Evolutionary conservation across 1,140 invertebrate genomes (phyloP).

Genomic region (Scaptomyza graminum): DNA sequence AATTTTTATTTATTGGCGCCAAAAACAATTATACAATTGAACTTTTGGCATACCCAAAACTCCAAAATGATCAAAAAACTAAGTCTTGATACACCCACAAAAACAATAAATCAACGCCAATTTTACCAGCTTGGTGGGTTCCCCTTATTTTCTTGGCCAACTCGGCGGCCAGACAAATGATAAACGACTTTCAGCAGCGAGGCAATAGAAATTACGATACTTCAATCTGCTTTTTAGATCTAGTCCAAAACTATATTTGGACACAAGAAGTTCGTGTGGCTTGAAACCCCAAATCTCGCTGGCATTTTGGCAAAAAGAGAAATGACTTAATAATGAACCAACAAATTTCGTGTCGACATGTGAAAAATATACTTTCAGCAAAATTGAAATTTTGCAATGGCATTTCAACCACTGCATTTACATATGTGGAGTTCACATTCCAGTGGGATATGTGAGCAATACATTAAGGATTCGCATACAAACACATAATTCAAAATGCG

Average conservation of each 20-base stretch:
- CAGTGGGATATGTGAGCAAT: neutral
- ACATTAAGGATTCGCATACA: neutral
- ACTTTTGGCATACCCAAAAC: slow-evolving; percentile 54
- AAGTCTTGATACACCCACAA: slow-evolving; percentile 61
- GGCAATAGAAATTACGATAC: slow-evolving; percentile 50
- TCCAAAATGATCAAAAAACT: slow-evolving; percentile 23
- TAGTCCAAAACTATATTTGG: slow-evolving; percentile 5
- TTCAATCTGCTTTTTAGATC: slow-evolving; percentile 52
- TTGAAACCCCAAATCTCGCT: slow-evolving; percentile 23
- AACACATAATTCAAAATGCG: slow-evolving; percentile 32
- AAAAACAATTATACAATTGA: slow-evolving; percentile 62
- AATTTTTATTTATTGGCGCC: slow-evolving; percentile 18
- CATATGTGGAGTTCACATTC: neutral
- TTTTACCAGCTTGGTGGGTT: slow-evolving; percentile 63
- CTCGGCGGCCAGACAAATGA: slow-evolving; percentile 49
- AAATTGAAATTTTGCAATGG: slow-evolving; percentile 42
- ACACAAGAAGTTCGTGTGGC: neutral
- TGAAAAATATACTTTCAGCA: slow-evolving; percentile 32
- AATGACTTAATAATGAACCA: slow-evolving; percentile 59
- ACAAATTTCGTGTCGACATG: slow-evolving; percentile 35
- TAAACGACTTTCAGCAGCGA: slow-evolving; percentile 36
- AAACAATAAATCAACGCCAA: slow-evolving; percentile 78
- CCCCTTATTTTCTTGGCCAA: slow-evolving; percentile 43
- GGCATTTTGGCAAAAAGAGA: slow-evolving; percentile 9
- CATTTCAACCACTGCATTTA: slow-evolving; percentile 1